Base-by-base conservation (phyloP, 37 sponge, comb jelly and placozoan species). In the Lycopodina hypogea region DNA sequence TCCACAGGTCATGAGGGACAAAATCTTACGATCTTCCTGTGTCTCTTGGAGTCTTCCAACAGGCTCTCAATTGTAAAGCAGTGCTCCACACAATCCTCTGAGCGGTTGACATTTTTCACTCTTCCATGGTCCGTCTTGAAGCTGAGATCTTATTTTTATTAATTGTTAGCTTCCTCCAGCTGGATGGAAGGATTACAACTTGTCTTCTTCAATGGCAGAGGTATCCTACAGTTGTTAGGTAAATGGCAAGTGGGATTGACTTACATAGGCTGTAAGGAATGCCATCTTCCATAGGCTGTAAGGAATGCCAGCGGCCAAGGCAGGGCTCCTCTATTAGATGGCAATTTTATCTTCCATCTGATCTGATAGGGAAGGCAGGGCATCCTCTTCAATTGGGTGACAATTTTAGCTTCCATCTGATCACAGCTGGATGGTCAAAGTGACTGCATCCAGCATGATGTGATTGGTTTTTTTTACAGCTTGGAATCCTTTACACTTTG, bases 51-150 rank as follows among this genome's bases (percentile, higher is more conserved):
- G 36, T 77, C 78, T 40, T 74, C 56, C 29, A 84, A 19, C 37
- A 77, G 22, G 30, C 50, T 45, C 59, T 58, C 59, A 21, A 84
- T 52, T 22, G 78, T 21, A 35, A 84, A 84, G 61, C 40, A 39
- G 72, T 84, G 78, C 72, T 84, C 76, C 34, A 62, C 18, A 56
- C 74, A 74, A 26, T 78, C 85, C 42, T 83, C 38, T 83, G 75
- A 22, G 56, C 38, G 23, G 48, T 52, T 34, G 52, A 52, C 42
- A 83, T 76, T 37, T 29, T 51, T 23, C 42, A 35, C 28, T 60
- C 36, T n/a, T 29, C 60, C 9, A 70, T 77, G 48, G 64, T 71
- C 85, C 85, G 77, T 33, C 32, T 19, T 48, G 62, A 11, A 84
- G 59, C 19, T 72, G 37, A 51, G 68, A 68, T 7, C 78, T 78